Base-by-base conservation (phyloP, 2,113 vertebrate species). In the Cyphomyrus plagiostoma region DNA sequence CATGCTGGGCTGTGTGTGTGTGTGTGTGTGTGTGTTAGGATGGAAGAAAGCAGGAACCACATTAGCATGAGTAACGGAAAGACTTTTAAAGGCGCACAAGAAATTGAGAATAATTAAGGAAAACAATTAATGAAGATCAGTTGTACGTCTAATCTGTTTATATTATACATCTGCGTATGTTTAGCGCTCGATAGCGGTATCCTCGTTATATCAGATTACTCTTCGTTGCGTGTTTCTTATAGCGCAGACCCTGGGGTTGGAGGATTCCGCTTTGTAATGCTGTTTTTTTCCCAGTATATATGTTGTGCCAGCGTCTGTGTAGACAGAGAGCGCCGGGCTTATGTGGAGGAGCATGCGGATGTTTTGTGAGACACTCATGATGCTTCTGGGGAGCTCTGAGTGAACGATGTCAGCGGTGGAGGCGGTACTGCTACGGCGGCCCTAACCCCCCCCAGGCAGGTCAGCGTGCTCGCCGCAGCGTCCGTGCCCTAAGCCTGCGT, bases 1-100 rank as follows among this genome's bases (percentile, higher is more conserved):
- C 94, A 94, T 93, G 94, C 95, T 95, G 82, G 82, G 82, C 50
- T 53, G 85, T 87, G 85, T 87, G 50, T 87, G 30, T 86, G 48
- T 52, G 84, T 50, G 46, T 4, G n/a, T 86, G 26, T 52, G 48
- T 86, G n/a, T 86, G 48, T 86, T 50, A 89, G 84, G 53, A 88
- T 50, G 88, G 86, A 86, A n/a, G 88, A 30, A 62, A 62, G 70
- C 77, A 48, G 62, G 77, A 23, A 13, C 13, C 74, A 23, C 80
- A 48, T 53, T 49, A 53, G 88, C 74, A 89, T 52, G 74, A 92
- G 88, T 88, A 45, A 85, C 46, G 74, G 85, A 90, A 46, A 66
- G 56, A 45, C 19, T 39, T 21, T 30, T 15, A 88, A 66, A 66
- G 45, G 39, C 17, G 58, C 26, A 19, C 15, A 62, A 88, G 53